Percentiles rank a stretch among this genome's conserved stretches.
phyloP scores from a whole-genome alignment of 2,113 vertebrate genomes.

The Sula dactylatra region DNA sequence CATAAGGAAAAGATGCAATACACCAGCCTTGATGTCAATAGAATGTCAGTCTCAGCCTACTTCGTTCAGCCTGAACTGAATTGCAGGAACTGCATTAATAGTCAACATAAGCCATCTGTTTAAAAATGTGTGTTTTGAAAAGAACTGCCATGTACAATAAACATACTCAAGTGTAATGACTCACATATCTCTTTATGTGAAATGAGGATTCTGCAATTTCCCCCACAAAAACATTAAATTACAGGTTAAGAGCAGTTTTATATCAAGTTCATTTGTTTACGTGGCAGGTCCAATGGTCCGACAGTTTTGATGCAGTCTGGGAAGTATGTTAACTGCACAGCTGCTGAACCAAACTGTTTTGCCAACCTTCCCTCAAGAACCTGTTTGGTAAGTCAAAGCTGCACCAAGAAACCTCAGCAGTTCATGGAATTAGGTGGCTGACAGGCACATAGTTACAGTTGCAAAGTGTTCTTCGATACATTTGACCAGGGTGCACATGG shows the following conservation, averaged over 20 bases:
- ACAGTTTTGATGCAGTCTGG: background rate
- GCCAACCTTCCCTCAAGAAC: background rate
- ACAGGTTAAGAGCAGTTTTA: background rate
- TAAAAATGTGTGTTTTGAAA: slow-evolving; percentile 60
- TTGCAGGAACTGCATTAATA: slow-evolving; percentile 66
- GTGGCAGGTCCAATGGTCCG: background rate
- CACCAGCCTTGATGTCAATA: slow-evolving; percentile 43
- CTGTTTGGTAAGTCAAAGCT: background rate
- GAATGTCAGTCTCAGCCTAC: background rate
- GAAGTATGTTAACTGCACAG: background rate
- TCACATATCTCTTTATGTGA: slow-evolving; percentile 10
- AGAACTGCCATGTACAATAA: slow-evolving; percentile 47
- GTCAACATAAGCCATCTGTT: slow-evolving; percentile 68
- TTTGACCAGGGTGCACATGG: background rate
- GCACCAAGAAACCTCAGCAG: background rate
- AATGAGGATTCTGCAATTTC: background rate
- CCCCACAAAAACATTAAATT: background rate
- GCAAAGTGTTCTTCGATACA: background rate
- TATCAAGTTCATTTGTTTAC: background rate
- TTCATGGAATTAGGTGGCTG: background rate
- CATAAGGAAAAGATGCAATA: slow-evolving; percentile 10
- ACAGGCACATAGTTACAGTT: background rate
- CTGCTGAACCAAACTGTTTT: background rate
- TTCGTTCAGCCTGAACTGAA: slow-evolving; percentile 3
- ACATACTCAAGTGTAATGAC: slow-evolving; percentile 33